Conservation (phyloP, 2,113 vertebrate species). For the Planiliza haematocheilus region DNA sequence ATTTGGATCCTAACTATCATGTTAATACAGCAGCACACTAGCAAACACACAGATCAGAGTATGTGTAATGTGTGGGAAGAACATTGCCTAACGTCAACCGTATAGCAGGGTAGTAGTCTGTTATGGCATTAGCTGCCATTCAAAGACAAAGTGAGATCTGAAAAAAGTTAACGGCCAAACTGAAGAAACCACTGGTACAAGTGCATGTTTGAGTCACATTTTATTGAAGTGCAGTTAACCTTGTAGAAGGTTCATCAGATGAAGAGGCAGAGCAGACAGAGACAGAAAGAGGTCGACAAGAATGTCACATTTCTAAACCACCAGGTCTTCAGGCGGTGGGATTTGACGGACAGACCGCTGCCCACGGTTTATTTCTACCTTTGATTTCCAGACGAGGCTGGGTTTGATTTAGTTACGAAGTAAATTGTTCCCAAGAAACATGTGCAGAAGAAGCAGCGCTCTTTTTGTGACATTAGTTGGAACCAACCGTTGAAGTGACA, state of each 20-base stretch:
- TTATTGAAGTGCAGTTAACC: conserved; percentile 39
- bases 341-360: too few relatives aligned
- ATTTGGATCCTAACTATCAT: too few relatives aligned
- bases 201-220: conserved; percentile 1
- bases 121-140: not conserved
- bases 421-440: not conserved
- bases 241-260: not conserved
- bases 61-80: too few relatives aligned
- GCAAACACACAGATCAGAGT: too few relatives aligned
- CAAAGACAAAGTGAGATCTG: not conserved
- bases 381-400: not conserved
- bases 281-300: not conserved
- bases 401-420: not conserved
- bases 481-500: too few relatives aligned
- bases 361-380: not conserved
- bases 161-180: not conserved
- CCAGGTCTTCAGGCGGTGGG: not conserved
- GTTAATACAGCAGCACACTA: too few relatives aligned
- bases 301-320: conserved; percentile 6
- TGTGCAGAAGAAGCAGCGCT: not conserved
- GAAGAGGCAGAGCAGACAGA: conserved; percentile 19
- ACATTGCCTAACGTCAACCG: too few relatives aligned
- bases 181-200: not conserved
- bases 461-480: too few relatives aligned
- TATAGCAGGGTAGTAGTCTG: too few relatives aligned